A percentile compares a stretch with the other conserved stretches of the same genome.
phyloP scores from a whole-genome alignment of 2,113 vertebrate genomes.

The Campylorhamphus procurvoides region DNA sequence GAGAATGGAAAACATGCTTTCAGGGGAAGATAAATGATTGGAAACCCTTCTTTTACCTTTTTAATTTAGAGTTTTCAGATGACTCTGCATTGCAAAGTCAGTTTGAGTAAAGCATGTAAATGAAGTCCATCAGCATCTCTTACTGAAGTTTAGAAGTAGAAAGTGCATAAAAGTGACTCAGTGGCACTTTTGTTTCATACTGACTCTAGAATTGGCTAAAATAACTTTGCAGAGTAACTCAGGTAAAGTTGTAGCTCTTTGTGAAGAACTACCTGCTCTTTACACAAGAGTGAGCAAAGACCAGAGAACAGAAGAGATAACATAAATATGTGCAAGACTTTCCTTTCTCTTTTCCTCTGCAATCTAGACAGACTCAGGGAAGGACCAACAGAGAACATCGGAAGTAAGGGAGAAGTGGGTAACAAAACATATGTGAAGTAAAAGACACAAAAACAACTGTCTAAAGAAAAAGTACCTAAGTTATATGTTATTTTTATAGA shows the following conservation, averaged over 20 bases:
- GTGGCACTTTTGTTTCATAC: not conserved
- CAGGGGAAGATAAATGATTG: not conserved
- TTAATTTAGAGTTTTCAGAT: not conserved
- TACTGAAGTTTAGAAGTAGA: not conserved
- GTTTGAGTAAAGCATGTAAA: not conserved
- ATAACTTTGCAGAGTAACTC: not conserved
- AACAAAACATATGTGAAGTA: not conserved
- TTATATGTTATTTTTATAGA: not conserved
- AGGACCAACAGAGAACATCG: rapidly evolving
- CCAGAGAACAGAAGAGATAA: not conserved
- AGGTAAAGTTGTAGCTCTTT: not conserved
- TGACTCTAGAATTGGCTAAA: not conserved
- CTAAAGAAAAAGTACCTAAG: not conserved
- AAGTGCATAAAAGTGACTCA: not conserved
- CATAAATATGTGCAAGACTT: not conserved
- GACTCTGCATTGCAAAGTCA: not conserved
- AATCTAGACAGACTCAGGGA: not conserved
- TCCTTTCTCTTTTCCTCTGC: not conserved
- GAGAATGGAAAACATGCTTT: not conserved
- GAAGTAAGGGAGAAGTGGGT: not conserved
- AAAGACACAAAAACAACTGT: not conserved
- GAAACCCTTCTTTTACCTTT: not conserved
- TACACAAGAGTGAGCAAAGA: not conserved
- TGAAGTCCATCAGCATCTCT: not conserved
- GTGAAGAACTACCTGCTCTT: not conserved